Conservation (phyloP, 2,888 invertebrate genomes). For the Napeogenes inachia region DNA sequence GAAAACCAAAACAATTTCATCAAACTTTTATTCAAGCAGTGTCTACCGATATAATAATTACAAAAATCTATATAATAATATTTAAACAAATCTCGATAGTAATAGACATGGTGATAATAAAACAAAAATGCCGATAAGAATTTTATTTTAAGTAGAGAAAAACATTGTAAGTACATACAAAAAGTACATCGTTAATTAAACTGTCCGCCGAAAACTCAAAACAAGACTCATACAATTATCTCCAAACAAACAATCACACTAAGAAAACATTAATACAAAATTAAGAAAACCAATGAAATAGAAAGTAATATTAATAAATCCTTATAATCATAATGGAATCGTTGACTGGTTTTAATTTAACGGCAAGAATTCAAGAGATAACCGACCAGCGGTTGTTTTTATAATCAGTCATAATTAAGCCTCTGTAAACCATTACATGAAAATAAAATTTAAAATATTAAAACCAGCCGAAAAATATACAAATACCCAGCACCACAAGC, state of each 20-base stretch:
- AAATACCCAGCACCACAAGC: slow-evolving; percentile 71
- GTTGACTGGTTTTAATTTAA: slow-evolving; percentile 42
- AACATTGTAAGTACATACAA: slow-evolving; percentile 68
- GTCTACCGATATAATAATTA: background rate
- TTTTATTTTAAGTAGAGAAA: slow-evolving; percentile 60
- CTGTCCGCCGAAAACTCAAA: slow-evolving; percentile 34
- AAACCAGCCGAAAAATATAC: slow-evolving; percentile 51
- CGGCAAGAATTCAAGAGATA: slow-evolving; percentile 18
- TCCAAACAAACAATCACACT: slow-evolving; percentile 13
- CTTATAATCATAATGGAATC: slow-evolving; percentile 46
- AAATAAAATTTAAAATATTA: slow-evolving; percentile 32
- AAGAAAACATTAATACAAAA: slow-evolving; percentile 30
- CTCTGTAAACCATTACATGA: background rate
- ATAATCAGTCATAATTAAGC: slow-evolving; percentile 16
- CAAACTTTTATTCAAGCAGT: too few relatives aligned
- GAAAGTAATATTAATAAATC: slow-evolving; percentile 33
- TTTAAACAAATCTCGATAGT: background rate
- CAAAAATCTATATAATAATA: background rate
- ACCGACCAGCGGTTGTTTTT: slow-evolving; percentile 17
- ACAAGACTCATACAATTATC: slow-evolving; percentile 31
- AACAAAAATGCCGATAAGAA: slow-evolving; percentile 56
- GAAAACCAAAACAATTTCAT: too few relatives aligned
- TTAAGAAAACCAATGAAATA: slow-evolving; percentile 30
- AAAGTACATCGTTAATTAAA: slow-evolving; percentile 48
- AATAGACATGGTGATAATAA: slow-evolving; percentile 29